Percentiles rank a stretch among this genome's conserved stretches.
Conservation (phyloP, 2,797 vertebrate species). For the Dromococcyx pavoninus region DNA sequence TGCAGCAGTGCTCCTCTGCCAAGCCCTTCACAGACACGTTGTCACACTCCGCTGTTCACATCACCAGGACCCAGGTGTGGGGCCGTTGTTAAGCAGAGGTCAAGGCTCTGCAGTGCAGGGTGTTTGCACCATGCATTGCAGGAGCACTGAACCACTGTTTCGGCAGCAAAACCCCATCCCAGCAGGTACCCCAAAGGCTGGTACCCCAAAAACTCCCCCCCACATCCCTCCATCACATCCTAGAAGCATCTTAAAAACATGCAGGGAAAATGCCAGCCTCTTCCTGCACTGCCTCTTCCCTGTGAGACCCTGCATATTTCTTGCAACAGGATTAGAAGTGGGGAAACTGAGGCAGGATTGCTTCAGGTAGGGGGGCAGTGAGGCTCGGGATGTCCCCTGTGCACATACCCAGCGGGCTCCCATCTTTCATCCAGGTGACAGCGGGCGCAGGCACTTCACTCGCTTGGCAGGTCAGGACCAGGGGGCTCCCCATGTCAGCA, state of each 20-base stretch:
- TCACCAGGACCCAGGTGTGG: no score
- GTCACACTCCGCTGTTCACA: accelerated
- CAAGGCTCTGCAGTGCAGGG: background rate
- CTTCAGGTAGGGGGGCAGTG: accelerated
- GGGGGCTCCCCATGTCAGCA: constrained; percentile 79
- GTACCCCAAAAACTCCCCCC: background rate
- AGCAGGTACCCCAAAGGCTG: background rate
- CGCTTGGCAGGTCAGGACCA: constrained; percentile 84
- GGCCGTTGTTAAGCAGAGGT: background rate
- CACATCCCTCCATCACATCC: background rate
- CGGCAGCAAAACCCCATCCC: background rate
- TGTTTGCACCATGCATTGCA: background rate
- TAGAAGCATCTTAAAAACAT: accelerated
- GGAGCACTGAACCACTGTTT: background rate
- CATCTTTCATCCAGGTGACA: constrained; percentile 89
- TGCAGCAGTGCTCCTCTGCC: background rate
- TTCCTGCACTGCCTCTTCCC: background rate
- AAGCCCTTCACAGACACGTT: accelerated
- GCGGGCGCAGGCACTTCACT: constrained; percentile 73
- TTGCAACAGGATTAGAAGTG: background rate
- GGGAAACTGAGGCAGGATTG: background rate
- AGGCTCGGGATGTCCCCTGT: accelerated
- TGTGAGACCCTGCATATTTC: background rate
- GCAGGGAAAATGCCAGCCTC: accelerated
- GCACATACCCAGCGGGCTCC: constrained; percentile 80